A percentile compares a stretch with the other conserved stretches of the same genome.
phyloP scores from a whole-genome alignment of 2,888 invertebrate species.

The Athrips mouffetella region DNA sequence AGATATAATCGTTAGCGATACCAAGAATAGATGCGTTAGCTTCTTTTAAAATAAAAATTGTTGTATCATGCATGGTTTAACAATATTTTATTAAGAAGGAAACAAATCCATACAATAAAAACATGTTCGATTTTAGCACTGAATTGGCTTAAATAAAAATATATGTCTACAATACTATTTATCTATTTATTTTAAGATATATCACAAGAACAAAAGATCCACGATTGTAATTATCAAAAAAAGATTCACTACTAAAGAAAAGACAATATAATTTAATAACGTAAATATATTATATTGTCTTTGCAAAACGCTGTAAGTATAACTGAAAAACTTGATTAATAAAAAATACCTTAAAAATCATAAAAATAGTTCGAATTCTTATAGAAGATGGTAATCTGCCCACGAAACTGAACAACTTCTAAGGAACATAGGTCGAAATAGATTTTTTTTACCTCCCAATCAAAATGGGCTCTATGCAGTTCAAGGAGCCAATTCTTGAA shows the following conservation, averaged over 20 bases:
- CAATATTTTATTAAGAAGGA: slow-evolving; percentile 47
- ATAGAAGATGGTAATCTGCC: too few species aligned
- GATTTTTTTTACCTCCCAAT: too few species aligned
- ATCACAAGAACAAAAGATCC: slow-evolving; percentile 24
- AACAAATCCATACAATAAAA: slow-evolving; percentile 37
- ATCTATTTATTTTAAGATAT: slow-evolving; percentile 16
- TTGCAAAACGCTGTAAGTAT: too few species aligned
- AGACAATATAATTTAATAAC: slow-evolving; percentile 13
- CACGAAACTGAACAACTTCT: too few species aligned
- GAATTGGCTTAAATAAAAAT: slow-evolving; percentile 32
- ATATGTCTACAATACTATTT: slow-evolving; percentile 23
- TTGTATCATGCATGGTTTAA: slow-evolving; percentile 31
- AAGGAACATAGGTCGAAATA: too few species aligned
- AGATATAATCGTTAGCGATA: slow-evolving; percentile 81
- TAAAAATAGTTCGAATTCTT: too few species aligned
- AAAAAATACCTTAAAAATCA: too few species aligned
- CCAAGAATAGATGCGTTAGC: slow-evolving; percentile 72
- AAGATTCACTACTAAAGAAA: slow-evolving; percentile 29
- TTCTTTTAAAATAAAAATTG: slow-evolving; percentile 45
- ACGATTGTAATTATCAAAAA: slow-evolving; percentile 25
- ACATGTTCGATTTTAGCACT: slow-evolving; percentile 41
- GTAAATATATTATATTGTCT: slow-evolving; percentile 14
- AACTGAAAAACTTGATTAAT: too few species aligned
- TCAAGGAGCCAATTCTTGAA: too few species aligned
- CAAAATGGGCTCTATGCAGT: too few species aligned